Evolutionary conservation across 92 coral and sea anemone species (phyloP), one percentile per base, ranked within the genome.

Genomic region (Umimayanthus kanabou): DNA sequence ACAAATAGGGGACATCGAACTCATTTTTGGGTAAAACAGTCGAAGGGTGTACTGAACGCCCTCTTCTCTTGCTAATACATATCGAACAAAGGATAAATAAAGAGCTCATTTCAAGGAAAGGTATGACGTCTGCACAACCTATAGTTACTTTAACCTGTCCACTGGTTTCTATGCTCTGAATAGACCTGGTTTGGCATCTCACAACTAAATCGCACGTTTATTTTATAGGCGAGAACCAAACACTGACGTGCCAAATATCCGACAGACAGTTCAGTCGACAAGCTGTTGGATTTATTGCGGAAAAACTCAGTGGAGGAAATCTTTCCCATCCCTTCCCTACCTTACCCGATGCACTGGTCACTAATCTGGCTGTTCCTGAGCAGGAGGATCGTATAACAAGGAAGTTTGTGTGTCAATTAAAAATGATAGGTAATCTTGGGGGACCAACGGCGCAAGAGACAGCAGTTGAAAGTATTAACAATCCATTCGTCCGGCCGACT

Each of bases 321-420:
- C 29, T 45, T 10, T 77, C 39, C 15, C 25, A 16, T 6, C 50
- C 79, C 11, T 37, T 76, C 23, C 61, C 30, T 43, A 65, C 11
- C 16, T 6, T 3, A 4, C 39, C 81, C 39, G 65, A 77, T 22
- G 16, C n/a, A 25, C 29, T 47, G 29, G 81, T 77, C 47, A 45
- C 65, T 13, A 28, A 77, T 10, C 65, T 77, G 58, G 15, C 81
- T 47, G 65, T 77, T 26, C 81, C 81, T 25, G 61, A 25, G 58
- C 14, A 28, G 9, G 61, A 23, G 6, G 23, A 47, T 47, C 29
- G 7, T 6, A 22, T 77, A 25, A 53, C 47, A 47, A 77, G 58
- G 65, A 47, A 77, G 64, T 77, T 77, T 77, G 65, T 77, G 10
- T 77, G 81, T 47, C 23, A 42, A 15, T 25, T 77, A 47, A 14